These are phyloP conservation scores for Myopa tessellatipennis DNA, from an alignment of 2,888 invertebrate species.

Conservation along the genomic window DNA sequence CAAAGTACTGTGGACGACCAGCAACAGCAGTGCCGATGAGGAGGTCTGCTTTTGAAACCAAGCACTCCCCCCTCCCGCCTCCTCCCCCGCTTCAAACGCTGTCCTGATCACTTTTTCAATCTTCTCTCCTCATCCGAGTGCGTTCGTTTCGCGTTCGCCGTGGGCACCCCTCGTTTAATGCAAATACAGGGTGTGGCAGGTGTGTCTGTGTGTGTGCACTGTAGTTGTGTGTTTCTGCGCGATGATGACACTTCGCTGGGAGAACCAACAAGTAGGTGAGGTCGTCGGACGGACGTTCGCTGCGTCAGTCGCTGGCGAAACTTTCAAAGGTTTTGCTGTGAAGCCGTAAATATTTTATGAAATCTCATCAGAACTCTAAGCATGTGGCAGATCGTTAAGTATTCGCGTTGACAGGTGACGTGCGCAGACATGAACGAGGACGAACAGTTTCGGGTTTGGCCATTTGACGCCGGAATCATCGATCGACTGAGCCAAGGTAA, in stretches of 20 bases:
- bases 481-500: no score
- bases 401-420: background rate
- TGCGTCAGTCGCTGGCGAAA: background rate
- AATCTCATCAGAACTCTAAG: slow-evolving; percentile 11
- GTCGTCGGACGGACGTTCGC: slow-evolving; percentile 11
- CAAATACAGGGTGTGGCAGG: slow-evolving; percentile 24
- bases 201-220: background rate
- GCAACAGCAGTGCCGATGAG: slow-evolving; percentile 8
- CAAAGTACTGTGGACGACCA: slow-evolving; percentile 25
- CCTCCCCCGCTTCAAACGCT: background rate
- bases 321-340: slow-evolving; percentile 8
- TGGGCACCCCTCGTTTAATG: background rate
- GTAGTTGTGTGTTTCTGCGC: background rate
- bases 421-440: background rate
- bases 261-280: slow-evolving; percentile 29
- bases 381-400: background rate
- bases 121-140: background rate
- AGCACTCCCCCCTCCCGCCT: background rate
- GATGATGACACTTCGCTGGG: slow-evolving; percentile 35
- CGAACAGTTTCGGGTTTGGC: background rate
- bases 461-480: no score
- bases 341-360: slow-evolving; percentile 19
- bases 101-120: background rate
- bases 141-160: slow-evolving; percentile 6
- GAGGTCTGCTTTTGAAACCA: background rate